These are phyloP conservation scores for Lydus trimaculatus DNA, from an alignment of 2,888 invertebrate species.

Conservation along the genomic window DNA sequence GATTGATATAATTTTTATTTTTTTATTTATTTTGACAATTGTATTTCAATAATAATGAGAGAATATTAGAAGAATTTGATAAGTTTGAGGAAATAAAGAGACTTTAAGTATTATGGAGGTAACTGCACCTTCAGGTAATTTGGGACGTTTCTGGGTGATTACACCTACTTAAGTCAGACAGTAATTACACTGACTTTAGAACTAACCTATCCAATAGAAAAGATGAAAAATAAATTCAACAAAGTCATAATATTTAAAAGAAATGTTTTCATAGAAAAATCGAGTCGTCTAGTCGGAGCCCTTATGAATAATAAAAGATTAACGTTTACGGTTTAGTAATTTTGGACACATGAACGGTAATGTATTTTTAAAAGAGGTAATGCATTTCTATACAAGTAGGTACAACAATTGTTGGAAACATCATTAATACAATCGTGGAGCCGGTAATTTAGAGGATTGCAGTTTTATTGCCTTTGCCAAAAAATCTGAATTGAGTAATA, in stretches of 20 bases:
- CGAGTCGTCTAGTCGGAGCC: not conserved
- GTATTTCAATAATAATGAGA: not conserved
- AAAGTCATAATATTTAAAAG: no score
- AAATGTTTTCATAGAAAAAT: not conserved
- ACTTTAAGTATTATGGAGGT: not conserved
- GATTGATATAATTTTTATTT: not conserved
- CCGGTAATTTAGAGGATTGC: no score
- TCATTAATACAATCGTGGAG: not conserved
- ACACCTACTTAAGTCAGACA: not conserved
- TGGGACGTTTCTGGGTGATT: not conserved
- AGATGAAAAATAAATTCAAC: not conserved
- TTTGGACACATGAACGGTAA: not conserved
- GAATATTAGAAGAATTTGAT: not conserved
- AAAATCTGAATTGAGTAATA: not conserved
- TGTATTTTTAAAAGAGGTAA: no score
- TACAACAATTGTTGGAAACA: not conserved
- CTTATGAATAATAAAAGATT: not conserved
- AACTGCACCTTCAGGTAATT: conserved; percentile 1
- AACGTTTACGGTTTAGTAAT: not conserved
- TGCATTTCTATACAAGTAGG: no score
- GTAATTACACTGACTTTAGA: not conserved
- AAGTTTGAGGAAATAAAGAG: no score
- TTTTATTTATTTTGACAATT: not conserved
- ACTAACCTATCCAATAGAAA: not conserved
- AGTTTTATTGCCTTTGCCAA: not conserved